Evolutionary conservation across 2,888 invertebrate species (phyloP).

Genomic region (Fragum sueziense): DNA sequence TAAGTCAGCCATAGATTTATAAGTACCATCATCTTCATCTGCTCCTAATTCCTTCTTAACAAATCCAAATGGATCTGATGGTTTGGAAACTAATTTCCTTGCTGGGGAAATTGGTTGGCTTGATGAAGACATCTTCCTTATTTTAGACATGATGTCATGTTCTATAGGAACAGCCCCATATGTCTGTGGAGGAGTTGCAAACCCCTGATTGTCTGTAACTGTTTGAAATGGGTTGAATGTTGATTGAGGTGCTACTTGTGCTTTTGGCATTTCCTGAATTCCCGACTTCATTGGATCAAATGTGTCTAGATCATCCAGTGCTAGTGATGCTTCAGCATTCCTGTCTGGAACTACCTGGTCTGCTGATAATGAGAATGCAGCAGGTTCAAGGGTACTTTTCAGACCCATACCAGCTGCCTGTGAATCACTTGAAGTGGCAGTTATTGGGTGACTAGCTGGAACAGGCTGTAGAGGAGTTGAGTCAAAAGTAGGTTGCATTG

Average conservation of each 20-base stretch:
- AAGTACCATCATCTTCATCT: conserved; percentile 47
- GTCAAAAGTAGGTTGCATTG: neutral
- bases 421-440: too few relatives aligned
- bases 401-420: neutral
- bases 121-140: conserved; percentile 46
- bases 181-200: conserved; percentile 14
- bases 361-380: neutral
- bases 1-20: conserved; percentile 44
- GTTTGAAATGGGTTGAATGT: conserved; percentile 20
- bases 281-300: conserved; percentile 58
- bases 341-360: neutral
- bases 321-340: neutral
- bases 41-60: conserved; percentile 50
- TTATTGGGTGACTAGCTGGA: neutral
- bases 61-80: conserved; percentile 56
- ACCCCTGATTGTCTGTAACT: neutral
- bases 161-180: conserved; percentile 41
- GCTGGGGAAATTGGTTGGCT: conserved; percentile 54
- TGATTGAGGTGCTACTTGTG: neutral
- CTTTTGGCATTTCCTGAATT: neutral
- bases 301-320: conserved; percentile 53
- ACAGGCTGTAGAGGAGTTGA: neutral
- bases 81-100: conserved; percentile 29
- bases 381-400: neutral
- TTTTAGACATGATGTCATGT: conserved; percentile 55